Evolutionary conservation across 2,888 invertebrate species (phyloP).

Genomic region (Thera britannica): DNA sequence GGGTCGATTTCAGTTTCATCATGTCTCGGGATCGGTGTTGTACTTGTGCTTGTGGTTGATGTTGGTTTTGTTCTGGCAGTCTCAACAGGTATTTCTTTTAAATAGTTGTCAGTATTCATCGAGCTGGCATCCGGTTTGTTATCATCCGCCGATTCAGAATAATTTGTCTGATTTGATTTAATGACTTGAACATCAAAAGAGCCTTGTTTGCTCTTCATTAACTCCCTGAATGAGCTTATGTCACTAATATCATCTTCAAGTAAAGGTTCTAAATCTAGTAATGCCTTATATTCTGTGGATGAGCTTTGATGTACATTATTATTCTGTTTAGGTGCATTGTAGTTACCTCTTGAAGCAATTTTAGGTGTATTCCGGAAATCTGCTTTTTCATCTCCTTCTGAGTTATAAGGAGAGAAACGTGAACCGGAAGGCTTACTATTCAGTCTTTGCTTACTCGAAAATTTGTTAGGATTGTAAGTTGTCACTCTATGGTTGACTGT

Average conservation of each 20-base stretch:
- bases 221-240: conserved; percentile 74
- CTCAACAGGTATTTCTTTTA: conserved; percentile 53
- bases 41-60: conserved; percentile 45
- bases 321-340: conserved; percentile 54
- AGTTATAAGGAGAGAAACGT: conserved; percentile 61
- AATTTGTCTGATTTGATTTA: conserved; percentile 68
- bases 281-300: conserved; percentile 79
- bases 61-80: conserved; percentile 47
- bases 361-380: conserved; percentile 53
- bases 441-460: conserved; percentile 69
- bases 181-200: conserved; percentile 84
- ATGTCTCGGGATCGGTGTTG: conserved; percentile 48
- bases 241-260: conserved; percentile 85
- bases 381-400: conserved; percentile 52
- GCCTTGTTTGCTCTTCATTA: conserved; percentile 75
- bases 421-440: conserved; percentile 65
- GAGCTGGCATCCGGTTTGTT: conserved; percentile 76
- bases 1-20: conserved; percentile 59
- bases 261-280: conserved; percentile 83
- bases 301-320: conserved; percentile 58
- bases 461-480: conserved; percentile 77
- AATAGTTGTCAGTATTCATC: conserved; percentile 70
- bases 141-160: conserved; percentile 59
- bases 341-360: conserved; percentile 51
- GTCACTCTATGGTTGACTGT: conserved; percentile 66